Conservation (phyloP, 2,888 invertebrate species). For the Ernsta delagoae region DNA sequence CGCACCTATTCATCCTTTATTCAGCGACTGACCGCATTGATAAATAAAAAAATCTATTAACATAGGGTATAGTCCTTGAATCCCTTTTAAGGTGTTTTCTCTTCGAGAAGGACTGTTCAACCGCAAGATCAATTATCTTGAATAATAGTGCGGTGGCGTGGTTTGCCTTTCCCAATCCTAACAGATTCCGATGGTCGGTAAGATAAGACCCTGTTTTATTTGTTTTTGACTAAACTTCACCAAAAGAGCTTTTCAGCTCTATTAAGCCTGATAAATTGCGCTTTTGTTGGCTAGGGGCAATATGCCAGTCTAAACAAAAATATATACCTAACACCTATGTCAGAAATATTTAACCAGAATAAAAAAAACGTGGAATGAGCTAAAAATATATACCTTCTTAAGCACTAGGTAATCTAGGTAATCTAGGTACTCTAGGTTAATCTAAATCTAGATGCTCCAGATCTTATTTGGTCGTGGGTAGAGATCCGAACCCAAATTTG, state of each 20-base stretch:
- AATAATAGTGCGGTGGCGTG: not conserved
- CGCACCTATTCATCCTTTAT: not conserved
- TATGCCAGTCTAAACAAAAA: too few species aligned
- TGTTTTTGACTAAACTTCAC: not conserved
- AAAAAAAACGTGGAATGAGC: too few species aligned
- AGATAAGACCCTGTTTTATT: slow-evolving; percentile 5
- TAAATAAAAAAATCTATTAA: slow-evolving; percentile 12
- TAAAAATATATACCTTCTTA: too few species aligned
- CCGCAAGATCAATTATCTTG: slow-evolving; percentile 13
- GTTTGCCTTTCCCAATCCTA: slow-evolving; percentile 2
- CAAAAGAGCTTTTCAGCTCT: not conserved
- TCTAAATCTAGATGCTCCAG: too few species aligned
- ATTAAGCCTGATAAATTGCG: too few species aligned
- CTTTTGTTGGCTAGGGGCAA: too few species aligned
- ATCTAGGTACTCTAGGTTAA: too few species aligned
- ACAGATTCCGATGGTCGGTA: not conserved
- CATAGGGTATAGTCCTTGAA: not conserved
- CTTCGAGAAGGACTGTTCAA: not conserved
- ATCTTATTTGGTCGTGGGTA: too few species aligned
- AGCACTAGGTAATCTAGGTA: too few species aligned
- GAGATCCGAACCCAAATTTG: too few species aligned
- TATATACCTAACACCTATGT: too few species aligned
- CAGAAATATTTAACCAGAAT: too few species aligned
- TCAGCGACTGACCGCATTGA: slow-evolving; percentile 5
- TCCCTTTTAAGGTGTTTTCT: slow-evolving; percentile 5